Base-by-base conservation (phyloP, 2,797 vertebrate species). In the Labeo calbasu region DNA sequence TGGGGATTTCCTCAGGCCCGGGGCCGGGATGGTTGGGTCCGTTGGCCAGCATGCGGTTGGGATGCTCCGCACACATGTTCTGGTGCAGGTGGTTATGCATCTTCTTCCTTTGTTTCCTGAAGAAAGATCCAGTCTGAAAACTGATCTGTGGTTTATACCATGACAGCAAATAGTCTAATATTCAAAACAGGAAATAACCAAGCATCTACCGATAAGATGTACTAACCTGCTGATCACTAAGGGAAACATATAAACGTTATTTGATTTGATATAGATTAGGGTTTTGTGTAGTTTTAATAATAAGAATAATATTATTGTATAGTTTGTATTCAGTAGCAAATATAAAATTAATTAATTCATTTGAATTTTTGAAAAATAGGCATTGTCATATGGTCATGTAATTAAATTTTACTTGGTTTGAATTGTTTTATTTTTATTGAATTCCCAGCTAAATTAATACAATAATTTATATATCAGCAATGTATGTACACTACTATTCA, bases 81-180 rank as follows among this genome's bases (percentile, higher is more conserved):
- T 99, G 97, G 89, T 97, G 94, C 71, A 98, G 92, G 89, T 99
- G 97, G 87, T 93, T 96, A 80, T 99, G 97, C 96, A 98, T 97
- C 91, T 97, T 97, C 91, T 97, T 98, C 87, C 97, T 96, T 90
- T 97, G 97, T 90, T 98, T 99, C 94, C 98, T 99, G 91, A 77
- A 89, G 14, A 70, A 17, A 78, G n/a, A 86, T 82, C n/a, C 70
- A 57, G 50, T n/a, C 14, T 55, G 14, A 32, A 80, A 79, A 86
- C 80, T 86, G 69, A 77, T 50, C 76, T 21, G 55, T 25, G 51
- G 66, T 43, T 14, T 57, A 76, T 43, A 77, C 10, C 43, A 82
- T 19, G 25, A 73, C 69, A 63, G 53, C 25, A 65, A 5, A 28
- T 63, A 59, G 46, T 72, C 69, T 23, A 57, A 71, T 19, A 53